Evolutionary conservation across 2,888 invertebrate species (phyloP).

Genomic region (Napeogenes sylphis): DNA sequence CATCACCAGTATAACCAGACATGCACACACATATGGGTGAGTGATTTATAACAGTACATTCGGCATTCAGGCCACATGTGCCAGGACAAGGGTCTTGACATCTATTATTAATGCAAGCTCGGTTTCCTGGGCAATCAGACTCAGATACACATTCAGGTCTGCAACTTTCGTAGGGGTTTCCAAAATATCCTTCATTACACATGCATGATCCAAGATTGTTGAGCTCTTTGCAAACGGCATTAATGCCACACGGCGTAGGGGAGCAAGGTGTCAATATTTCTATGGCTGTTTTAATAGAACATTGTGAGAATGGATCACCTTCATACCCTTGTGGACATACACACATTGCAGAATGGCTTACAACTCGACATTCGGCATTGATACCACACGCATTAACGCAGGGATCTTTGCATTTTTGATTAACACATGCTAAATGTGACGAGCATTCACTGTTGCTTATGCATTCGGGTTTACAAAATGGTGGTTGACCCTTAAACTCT

Average conservation of each 20-base stretch:
- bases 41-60: constrained; percentile 84
- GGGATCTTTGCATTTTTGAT: constrained; percentile 85
- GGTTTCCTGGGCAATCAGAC: constrained; percentile 84
- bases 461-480: constrained; percentile 89
- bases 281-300: constrained; percentile 62
- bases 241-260: constrained; percentile 85
- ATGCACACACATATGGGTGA: constrained; percentile 82
- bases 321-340: constrained; percentile 81
- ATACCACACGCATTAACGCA: constrained; percentile 84
- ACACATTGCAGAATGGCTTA: constrained; percentile 89
- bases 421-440: constrained; percentile 83
- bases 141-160: constrained; percentile 85
- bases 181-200: constrained; percentile 83
- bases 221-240: constrained; percentile 82
- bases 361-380: constrained; percentile 84
- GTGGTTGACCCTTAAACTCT: constrained; percentile 83
- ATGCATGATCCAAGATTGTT: constrained; percentile 84
- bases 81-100: constrained; percentile 87
- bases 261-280: constrained; percentile 80
- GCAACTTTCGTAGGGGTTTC: constrained; percentile 87
- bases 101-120: constrained; percentile 84
- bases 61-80: constrained; percentile 84
- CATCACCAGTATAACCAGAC: constrained; percentile 80
- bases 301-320: constrained; percentile 81
- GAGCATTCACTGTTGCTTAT: constrained; percentile 86